phyloP scores from a whole-genome alignment of 2,888 invertebrate species.

The Bembecia ichneumoniformis region DNA sequence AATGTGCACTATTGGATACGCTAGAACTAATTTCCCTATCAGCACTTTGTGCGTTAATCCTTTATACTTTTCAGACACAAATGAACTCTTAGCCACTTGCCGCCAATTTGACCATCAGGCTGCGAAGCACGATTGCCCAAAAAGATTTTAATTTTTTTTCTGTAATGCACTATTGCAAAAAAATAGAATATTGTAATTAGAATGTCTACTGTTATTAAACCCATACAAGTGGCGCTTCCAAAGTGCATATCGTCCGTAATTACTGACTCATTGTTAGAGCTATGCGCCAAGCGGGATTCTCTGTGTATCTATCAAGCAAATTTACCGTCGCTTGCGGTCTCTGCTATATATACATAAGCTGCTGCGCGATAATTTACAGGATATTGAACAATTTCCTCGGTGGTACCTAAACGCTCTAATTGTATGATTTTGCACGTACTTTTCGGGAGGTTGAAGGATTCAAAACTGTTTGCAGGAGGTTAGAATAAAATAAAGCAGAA shows the following conservation, averaged over 20 bases:
- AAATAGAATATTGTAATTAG: no score
- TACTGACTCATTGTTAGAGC: slow-evolving; percentile 3
- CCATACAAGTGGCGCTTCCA: not conserved
- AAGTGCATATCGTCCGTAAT: slow-evolving; percentile 1
- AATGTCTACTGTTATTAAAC: no score
- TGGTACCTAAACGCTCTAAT: slow-evolving; percentile 33
- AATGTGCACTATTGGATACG: no score
- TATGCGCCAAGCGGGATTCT: not conserved
- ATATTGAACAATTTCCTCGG: slow-evolving; percentile 47
- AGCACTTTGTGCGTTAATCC: no score
- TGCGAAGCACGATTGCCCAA: no score
- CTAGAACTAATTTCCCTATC: no score
- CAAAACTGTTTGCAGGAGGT: not conserved
- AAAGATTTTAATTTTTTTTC: no score
- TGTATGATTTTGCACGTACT: slow-evolving; percentile 3
- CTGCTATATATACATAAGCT: not conserved
- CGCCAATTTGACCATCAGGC: no score
- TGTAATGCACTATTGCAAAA: no score
- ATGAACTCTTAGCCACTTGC: no score
- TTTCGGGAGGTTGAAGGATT: not conserved
- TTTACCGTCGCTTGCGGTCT: slow-evolving; percentile 15
- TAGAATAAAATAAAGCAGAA: not conserved
- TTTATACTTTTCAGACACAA: no score
- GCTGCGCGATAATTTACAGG: slow-evolving; percentile 12
- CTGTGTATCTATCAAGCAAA: slow-evolving; percentile 14